phyloP scores from a whole-genome alignment of 2,113 vertebrate species.

The Pleuronectes platessa region DNA sequence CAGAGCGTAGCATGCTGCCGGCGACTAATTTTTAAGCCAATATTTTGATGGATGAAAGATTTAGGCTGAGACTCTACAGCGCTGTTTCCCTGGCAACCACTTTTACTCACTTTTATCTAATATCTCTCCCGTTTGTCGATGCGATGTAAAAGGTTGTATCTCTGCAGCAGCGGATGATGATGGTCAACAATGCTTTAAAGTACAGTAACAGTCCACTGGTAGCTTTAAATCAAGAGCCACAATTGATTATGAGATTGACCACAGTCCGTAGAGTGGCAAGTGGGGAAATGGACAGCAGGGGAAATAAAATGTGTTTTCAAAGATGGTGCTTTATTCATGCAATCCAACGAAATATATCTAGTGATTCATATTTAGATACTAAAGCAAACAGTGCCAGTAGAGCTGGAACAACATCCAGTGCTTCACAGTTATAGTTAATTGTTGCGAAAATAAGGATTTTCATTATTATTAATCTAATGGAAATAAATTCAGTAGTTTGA shows the following conservation, averaged over 20 bases:
- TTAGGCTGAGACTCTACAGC: slow-evolving; percentile 63
- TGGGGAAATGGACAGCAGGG: neutral
- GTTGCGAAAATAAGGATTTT: neutral
- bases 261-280: neutral
- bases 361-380: too few relatives aligned
- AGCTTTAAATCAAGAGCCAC: slow-evolving; percentile 14
- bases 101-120: slow-evolving; percentile 70
- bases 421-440: neutral
- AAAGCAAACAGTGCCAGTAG: neutral
- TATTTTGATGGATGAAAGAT: slow-evolving; percentile 77
- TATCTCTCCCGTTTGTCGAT: slow-evolving; percentile 65
- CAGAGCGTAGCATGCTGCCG: slow-evolving; percentile 38
- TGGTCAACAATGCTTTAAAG: slow-evolving; percentile 37
- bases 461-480: neutral
- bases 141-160: slow-evolving; percentile 43
- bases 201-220: slow-evolving; percentile 9
- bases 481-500: neutral
- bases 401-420: neutral
- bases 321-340: neutral
- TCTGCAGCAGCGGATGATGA: slow-evolving; percentile 42
- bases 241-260: slow-evolving; percentile 25
- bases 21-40: slow-evolving; percentile 60
- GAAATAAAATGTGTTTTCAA: neutral
- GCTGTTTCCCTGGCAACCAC: slow-evolving; percentile 83
- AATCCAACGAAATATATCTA: too few relatives aligned